Evolutionary conservation across 2,113 vertebrate species (phyloP), one percentile per base, ranked within the genome.

Genomic region (Sialia sialis): DNA sequence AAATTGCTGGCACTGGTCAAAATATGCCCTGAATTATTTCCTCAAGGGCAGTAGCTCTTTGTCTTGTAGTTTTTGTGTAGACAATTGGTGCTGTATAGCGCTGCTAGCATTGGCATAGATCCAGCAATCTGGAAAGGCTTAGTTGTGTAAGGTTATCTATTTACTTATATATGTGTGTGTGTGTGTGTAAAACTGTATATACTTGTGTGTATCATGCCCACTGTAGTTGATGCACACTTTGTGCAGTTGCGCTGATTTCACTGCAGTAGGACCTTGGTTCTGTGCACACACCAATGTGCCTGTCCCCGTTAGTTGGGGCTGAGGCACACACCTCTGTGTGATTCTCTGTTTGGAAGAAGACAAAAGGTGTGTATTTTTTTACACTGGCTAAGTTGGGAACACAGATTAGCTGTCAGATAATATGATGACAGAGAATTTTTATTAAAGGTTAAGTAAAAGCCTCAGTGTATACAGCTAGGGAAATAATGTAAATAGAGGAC

Each of bases 261-360:
- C 18, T 85, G 49, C 84, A 63, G 69, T 66, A 95, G 86, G 73
- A 76, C 79, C 83, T 91, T 91, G 41, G 54, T 52, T 94, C 59
- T 91, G 59, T 91, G 81, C 94, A 77, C 90, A 66, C 93, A 95
- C 11, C 93, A 93, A 66, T 89, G 89, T 95, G 79, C 97, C 91
- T 94, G 94, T 87, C 92, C 38, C 64, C 8, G 1, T 89, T 95
- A 91, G 89, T 91, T 89, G 84, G 62, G 56, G 86, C 91, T 97
- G n/a, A 25, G 85, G 83, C 94, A 93, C 85, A 90, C 52, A 68
- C 51, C 15, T 83, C 27, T 89, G 96, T 89, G 81, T 83, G 74
- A 72, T 87, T 94, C 76, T 60, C 72, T 96, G 23, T 84, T 80
- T 90, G 78, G 88, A 75, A 96, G 75, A 91, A 91, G 55, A 79